Evolutionary conservation across 2,888 invertebrate species (phyloP).

Genomic region (Syrista parreyssii): DNA sequence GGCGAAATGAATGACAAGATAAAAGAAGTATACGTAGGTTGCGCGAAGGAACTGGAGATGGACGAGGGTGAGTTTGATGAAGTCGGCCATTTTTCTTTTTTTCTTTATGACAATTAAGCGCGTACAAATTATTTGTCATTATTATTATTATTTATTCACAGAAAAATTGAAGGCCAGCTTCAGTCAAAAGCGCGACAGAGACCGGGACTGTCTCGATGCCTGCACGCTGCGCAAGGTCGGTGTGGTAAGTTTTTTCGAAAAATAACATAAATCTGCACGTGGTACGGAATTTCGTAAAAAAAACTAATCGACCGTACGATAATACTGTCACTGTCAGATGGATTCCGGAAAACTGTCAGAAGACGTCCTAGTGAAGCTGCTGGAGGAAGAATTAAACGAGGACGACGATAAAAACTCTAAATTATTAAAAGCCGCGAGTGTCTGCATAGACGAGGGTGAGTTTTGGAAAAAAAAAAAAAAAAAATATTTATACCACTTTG

Average conservation of each 20-base stretch:
- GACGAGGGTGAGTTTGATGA: background rate
- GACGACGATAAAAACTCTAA: background rate
- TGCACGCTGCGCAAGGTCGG: background rate
- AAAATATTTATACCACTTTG: no score
- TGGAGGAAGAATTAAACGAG: background rate
- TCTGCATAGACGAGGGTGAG: conserved; percentile 6
- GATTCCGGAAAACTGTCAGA: background rate
- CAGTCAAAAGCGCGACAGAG: background rate
- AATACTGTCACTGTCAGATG: background rate
- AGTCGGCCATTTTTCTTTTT: background rate
- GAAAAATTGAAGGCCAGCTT: background rate
- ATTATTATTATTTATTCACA: no score
- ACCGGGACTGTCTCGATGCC: background rate
- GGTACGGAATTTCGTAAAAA: background rate
- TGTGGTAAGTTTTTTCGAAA: background rate
- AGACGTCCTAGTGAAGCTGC: background rate
- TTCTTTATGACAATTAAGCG: no score
- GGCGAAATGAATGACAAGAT: background rate
- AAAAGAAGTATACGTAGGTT: background rate
- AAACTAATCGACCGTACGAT: background rate
- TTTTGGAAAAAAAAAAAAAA: background rate
- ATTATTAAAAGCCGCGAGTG: background rate
- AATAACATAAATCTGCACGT: background rate
- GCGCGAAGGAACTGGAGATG: background rate
- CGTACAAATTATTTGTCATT: no score